These are phyloP conservation scores for Quadroppia sp. DNA, from an alignment of 2,888 invertebrate species.

Conservation along the genomic window DNA sequence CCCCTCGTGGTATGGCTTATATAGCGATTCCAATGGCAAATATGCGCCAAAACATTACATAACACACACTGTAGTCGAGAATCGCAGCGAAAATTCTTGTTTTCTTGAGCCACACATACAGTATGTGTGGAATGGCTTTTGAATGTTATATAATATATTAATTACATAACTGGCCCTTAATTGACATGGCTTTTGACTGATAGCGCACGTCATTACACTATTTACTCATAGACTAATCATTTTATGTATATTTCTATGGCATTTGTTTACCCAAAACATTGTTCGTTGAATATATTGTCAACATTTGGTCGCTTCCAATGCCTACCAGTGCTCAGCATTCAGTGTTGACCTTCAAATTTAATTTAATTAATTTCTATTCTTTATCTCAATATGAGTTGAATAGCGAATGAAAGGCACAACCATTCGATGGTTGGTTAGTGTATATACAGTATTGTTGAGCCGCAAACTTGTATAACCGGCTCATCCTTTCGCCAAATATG, in stretches of 20 bases:
- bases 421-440: background rate
- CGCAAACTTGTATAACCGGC: slow-evolving; percentile 27
- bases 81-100: background rate
- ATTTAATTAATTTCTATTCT: slow-evolving; percentile 29
- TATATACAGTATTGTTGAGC: background rate
- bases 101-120: background rate
- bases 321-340: background rate
- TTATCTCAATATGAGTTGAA: background rate
- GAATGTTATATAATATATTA: background rate
- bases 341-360: slow-evolving; percentile 21
- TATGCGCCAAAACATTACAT: background rate
- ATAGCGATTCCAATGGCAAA: background rate
- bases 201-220: background rate
- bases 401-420: background rate
- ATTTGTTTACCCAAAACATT: background rate
- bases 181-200: background rate
- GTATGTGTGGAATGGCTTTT: no score
- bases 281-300: background rate
- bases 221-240: background rate
- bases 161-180: background rate
- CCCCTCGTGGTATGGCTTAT: slow-evolving; percentile 19
- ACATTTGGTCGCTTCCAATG: background rate
- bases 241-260: background rate
- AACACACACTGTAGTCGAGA: background rate
- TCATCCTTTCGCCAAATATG: slow-evolving; percentile 35